A percentile compares a stretch with the other conserved stretches of the same genome.
phyloP scores from a whole-genome alignment of 2,113 vertebrate genomes.

The Callopanchax toddi region DNA sequence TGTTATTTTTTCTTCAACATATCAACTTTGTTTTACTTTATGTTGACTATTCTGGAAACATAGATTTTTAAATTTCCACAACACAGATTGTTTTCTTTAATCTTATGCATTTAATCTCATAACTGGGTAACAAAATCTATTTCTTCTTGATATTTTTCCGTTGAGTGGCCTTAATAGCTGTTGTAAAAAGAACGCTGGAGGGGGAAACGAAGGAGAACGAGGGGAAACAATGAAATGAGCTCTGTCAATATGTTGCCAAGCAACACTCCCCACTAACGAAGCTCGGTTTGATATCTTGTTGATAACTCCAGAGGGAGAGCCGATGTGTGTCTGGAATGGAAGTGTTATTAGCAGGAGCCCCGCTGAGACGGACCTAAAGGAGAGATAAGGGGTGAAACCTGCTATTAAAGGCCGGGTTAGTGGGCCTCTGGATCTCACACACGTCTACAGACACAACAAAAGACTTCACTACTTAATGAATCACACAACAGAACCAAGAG shows the following conservation, averaged over 20 bases:
- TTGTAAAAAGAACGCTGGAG: conserved; percentile 36
- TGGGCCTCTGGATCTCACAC: conserved; percentile 46
- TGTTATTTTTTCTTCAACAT: too few relatives aligned
- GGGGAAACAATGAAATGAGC: conserved; percentile 24
- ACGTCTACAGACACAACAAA: conserved; percentile 46
- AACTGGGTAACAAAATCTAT: too few relatives aligned
- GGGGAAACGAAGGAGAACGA: conserved; percentile 14
- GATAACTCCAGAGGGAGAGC: conserved; percentile 63
- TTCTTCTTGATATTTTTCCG: too few relatives aligned
- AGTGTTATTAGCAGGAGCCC: conserved; percentile 62
- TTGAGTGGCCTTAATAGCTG: too few relatives aligned
- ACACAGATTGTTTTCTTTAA: too few relatives aligned
- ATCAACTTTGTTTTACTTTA: too few relatives aligned
- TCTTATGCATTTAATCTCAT: too few relatives aligned
- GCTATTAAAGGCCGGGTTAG: conserved; percentile 50
- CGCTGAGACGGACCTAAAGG: conserved; percentile 52
- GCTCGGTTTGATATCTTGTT: conserved; percentile 70
- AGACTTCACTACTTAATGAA: conserved; percentile 55
- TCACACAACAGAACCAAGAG: conserved; percentile 62
- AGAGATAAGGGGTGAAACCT: conserved; percentile 62
- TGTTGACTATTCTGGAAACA: too few relatives aligned
- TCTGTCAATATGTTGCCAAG: conserved; percentile 74
- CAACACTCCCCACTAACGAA: conserved; percentile 73
- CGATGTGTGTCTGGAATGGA: conserved; percentile 43
- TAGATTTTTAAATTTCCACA: too few relatives aligned